phyloP scores from a whole-genome alignment of 2,113 vertebrate species.

The Nyctibius bracteatus region DNA sequence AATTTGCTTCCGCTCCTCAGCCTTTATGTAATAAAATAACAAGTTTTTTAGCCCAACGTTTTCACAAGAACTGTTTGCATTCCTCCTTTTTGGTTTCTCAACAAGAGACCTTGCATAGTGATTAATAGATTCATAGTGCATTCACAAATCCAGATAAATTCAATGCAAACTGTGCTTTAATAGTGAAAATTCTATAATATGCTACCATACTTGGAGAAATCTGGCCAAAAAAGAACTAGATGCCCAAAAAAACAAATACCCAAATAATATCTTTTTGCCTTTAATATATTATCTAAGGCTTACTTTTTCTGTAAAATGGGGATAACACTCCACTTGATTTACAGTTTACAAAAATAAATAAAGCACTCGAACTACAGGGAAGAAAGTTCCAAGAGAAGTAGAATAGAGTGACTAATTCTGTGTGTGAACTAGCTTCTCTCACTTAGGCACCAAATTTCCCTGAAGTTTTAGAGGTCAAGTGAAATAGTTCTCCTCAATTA shows the following conservation, averaged over 20 bases:
- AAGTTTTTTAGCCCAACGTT: background rate
- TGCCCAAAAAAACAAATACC: background rate
- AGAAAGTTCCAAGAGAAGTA: background rate
- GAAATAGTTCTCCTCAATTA: background rate
- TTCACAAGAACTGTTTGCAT: background rate
- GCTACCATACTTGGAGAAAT: background rate
- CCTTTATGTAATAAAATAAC: background rate
- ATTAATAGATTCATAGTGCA: background rate
- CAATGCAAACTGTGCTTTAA: background rate
- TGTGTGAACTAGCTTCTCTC: background rate
- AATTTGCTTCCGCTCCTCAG: background rate
- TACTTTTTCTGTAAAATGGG: background rate
- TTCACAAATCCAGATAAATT: background rate
- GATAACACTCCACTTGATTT: background rate
- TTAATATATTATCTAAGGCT: background rate
- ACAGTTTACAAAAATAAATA: background rate
- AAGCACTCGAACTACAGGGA: background rate
- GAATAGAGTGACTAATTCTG: background rate
- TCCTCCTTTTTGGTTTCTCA: background rate
- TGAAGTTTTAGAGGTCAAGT: background rate
- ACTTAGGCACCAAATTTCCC: background rate
- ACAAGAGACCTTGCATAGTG: accelerated
- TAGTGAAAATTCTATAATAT: background rate
- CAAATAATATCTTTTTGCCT: background rate
- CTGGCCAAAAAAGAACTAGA: background rate